These are phyloP conservation scores for Phortica variegata DNA, from an alignment of 1,140 invertebrate genomes.

Conservation along the genomic window DNA sequence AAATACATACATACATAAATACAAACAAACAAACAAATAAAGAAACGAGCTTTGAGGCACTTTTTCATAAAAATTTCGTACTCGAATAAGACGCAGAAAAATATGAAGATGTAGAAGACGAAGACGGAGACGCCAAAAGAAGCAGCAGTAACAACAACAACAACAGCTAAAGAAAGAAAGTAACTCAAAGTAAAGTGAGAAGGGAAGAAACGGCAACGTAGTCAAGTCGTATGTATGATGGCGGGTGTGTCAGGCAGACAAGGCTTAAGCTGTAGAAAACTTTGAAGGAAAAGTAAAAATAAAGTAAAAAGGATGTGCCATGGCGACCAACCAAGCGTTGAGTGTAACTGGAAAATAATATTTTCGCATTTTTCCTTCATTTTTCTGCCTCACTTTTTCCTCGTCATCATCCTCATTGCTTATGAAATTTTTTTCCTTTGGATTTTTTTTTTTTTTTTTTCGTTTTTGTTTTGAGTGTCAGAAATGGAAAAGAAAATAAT, in stretches of 20 bases:
- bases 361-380: conserved; percentile 31
- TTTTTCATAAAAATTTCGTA: conserved; percentile 53
- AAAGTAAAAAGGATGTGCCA: conserved; percentile 53
- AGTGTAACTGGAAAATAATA: conserved; percentile 54
- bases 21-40: not conserved
- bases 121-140: conserved; percentile 6
- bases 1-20: conserved; percentile 17
- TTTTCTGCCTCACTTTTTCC: conserved; percentile 12
- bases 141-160: conserved; percentile 8
- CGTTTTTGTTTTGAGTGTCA: conserved; percentile 55
- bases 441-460: conserved; percentile 22
- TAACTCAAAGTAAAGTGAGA: conserved; percentile 35
- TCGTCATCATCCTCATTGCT: conserved; percentile 8
- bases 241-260: conserved; percentile 6
- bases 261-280: conserved; percentile 25
- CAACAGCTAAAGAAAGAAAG: conserved; percentile 30
- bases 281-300: conserved; percentile 30
- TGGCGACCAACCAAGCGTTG: conserved; percentile 39
- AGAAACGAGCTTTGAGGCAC: conserved; percentile 31
- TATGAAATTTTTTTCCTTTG: conserved; percentile 9
- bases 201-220: too few relatives aligned
- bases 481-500: conserved; percentile 57
- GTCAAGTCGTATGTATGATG: not conserved
- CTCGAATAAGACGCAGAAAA: conserved; percentile 46
- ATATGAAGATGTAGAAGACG: conserved; percentile 10